These are phyloP conservation scores for Thera britannica DNA, from an alignment of 2,888 invertebrate species.

Conservation along the genomic window DNA sequence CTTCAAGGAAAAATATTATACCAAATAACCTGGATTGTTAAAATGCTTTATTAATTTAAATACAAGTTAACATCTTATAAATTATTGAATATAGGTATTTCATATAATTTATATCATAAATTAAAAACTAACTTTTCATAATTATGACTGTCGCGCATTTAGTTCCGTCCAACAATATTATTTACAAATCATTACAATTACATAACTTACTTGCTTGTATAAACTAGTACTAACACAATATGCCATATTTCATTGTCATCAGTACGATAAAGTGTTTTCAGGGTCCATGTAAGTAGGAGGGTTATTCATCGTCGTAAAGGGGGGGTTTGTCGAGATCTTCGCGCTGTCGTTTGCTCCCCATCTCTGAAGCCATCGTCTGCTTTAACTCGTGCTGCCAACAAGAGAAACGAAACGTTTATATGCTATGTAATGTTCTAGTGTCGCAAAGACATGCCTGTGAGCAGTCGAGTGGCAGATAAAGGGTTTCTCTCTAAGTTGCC, in stretches of 20 bases:
- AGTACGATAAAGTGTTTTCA: conserved; percentile 3
- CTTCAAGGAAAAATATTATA: neutral
- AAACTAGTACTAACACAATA: conserved; percentile 8
- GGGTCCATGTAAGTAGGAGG: neutral
- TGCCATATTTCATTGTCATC: neutral
- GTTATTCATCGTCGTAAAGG: conserved; percentile 68
- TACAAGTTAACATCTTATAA: conserved; percentile 17
- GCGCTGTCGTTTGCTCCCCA: conserved; percentile 54
- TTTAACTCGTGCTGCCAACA: conserved; percentile 73
- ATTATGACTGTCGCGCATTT: neutral
- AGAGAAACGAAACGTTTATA: conserved; percentile 18
- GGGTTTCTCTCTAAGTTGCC: no score
- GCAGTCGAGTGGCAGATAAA: no score
- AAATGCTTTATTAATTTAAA: conserved; percentile 20
- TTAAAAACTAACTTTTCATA: neutral
- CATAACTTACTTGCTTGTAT: conserved; percentile 6
- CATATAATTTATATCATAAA: neutral
- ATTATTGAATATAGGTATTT: neutral
- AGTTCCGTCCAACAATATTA: neutral
- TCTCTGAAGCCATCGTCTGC: conserved; percentile 61
- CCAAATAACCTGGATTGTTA: conserved; percentile 4
- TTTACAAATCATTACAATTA: conserved; percentile 6
- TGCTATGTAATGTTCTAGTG: neutral
- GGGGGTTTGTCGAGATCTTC: conserved; percentile 59
- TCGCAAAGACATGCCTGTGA: no score